Percentiles rank a stretch among this genome's conserved stretches.
Conservation (phyloP, 2,888 invertebrate genomes). For the Homarus gammarus region DNA sequence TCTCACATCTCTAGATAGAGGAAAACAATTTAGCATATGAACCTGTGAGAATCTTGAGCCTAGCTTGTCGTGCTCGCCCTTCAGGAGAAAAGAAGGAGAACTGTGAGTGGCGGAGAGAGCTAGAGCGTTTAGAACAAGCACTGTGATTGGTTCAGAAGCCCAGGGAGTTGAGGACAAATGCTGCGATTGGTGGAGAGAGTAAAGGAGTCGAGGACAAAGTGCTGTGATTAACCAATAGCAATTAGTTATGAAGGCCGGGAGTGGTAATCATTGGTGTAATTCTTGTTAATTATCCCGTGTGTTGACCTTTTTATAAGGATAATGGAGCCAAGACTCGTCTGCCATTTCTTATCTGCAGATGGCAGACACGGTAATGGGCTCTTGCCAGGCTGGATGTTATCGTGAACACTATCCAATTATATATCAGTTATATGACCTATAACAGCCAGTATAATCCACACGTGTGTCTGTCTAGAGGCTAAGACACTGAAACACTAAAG, state of each 20-base stretch:
- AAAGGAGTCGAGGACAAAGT: slow-evolving; percentile 8
- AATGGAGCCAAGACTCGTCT: background rate
- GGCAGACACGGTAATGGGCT: slow-evolving; percentile 4
- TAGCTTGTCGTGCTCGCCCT: no score
- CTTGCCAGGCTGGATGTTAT: background rate
- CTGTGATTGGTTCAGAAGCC: no score
- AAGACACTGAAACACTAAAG: background rate
- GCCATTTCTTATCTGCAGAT: slow-evolving; percentile 16
- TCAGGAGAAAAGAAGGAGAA: background rate
- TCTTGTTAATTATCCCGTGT: slow-evolving; percentile 19
- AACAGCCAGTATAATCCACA: background rate
- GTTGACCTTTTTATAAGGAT: slow-evolving; percentile 23
- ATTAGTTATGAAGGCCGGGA: slow-evolving; percentile 23
- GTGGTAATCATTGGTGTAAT: slow-evolving; percentile 14
- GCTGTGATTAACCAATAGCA: slow-evolving; percentile 37
- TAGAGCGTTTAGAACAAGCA: background rate
- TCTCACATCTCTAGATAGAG: no score
- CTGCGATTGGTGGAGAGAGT: background rate
- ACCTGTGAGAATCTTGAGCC: no score
- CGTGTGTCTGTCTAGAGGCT: background rate
- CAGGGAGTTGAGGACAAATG: no score
- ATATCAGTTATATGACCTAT: slow-evolving; percentile 24
- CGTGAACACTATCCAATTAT: slow-evolving; percentile 6
- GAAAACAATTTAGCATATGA: no score
- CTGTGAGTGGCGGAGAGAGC: background rate